These are phyloP conservation scores for Drosophila persimilis DNA, from an alignment of 1,140 invertebrate genomes.

Conservation along the genomic window DNA sequence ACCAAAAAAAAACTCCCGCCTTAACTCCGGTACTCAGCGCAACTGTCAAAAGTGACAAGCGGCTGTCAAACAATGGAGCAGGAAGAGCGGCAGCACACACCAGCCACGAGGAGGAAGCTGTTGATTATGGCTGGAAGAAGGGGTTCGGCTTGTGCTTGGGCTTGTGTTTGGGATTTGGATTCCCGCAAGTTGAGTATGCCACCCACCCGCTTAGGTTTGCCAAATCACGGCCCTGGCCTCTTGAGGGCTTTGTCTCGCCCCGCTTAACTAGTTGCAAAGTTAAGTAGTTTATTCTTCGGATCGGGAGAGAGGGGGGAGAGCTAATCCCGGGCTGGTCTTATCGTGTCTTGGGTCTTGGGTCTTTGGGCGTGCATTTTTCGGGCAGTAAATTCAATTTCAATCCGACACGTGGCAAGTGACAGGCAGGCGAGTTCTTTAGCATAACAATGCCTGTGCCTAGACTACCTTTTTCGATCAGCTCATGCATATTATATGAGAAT, in stretches of 20 bases:
- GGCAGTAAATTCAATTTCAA: constrained; percentile 72
- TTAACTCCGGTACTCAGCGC: constrained; percentile 48
- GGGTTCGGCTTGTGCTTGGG: constrained; percentile 44
- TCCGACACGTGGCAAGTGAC: constrained; percentile 76
- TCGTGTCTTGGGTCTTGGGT: constrained; percentile 22
- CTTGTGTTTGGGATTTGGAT: constrained; percentile 6
- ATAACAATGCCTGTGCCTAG: constrained; percentile 60
- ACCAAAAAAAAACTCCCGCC: constrained; percentile 66
- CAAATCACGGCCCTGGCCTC: constrained; percentile 49
- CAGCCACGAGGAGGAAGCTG: constrained; percentile 51
- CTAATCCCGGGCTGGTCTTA: constrained; percentile 64
- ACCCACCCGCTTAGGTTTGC: constrained; percentile 47
- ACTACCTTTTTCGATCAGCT: constrained; percentile 64
- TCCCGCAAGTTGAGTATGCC: constrained; percentile 16
- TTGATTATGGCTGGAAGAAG: constrained; percentile 69
- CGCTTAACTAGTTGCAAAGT: constrained; percentile 78
- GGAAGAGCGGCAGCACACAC: constrained; percentile 38
- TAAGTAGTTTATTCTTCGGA: constrained; percentile 72
- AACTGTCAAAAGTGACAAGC: constrained; percentile 76
- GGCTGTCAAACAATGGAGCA: constrained; percentile 71
- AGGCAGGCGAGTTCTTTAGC: constrained; percentile 69
- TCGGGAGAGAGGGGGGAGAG: constrained; percentile 24
- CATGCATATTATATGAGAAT: constrained; percentile 73
- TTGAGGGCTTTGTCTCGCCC: constrained; percentile 58
- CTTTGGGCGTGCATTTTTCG: constrained; percentile 10